These are phyloP conservation scores for Drosophila simulans DNA, from an alignment of 1,140 invertebrate genomes.

Conservation along the genomic window DNA sequence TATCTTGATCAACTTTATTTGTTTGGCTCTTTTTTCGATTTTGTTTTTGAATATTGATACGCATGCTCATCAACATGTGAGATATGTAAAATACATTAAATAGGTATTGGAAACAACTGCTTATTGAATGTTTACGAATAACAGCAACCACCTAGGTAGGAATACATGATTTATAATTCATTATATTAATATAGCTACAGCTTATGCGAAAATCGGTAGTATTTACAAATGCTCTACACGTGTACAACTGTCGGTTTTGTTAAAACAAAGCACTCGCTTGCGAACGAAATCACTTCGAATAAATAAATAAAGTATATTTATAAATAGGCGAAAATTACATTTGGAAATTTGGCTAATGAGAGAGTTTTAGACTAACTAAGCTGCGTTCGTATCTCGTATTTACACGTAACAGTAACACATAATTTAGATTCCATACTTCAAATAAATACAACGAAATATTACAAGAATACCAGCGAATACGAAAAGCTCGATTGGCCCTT, in stretches of 20 bases:
- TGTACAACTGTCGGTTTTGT: conserved; percentile 20
- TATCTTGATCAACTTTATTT: conserved; percentile 47
- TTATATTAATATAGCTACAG: conserved; percentile 24
- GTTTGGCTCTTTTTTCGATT: conserved; percentile 35
- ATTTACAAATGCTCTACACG: conserved; percentile 51
- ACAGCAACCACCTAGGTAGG: conserved; percentile 59
- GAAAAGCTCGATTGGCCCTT: conserved; percentile 43
- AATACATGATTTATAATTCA: conserved; percentile 46
- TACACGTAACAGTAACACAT: conserved; percentile 31
- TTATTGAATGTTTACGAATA: conserved; percentile 57
- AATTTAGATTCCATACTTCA: conserved; percentile 52
- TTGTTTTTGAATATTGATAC: conserved; percentile 28
- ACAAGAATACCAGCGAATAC: conserved; percentile 62
- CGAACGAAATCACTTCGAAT: conserved; percentile 42
- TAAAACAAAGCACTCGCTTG: conserved; percentile 37
- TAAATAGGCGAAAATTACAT: conserved; percentile 48
- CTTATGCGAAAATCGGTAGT: conserved; percentile 15
- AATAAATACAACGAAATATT: conserved; percentile 68
- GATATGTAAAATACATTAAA: conserved; percentile 47
- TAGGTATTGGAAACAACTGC: conserved; percentile 44
- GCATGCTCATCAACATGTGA: conserved; percentile 47
- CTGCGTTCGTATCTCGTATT: conserved; percentile 40
- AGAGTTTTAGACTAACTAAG: conserved; percentile 60
- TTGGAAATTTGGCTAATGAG: conserved; percentile 80
- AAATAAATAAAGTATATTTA: conserved; percentile 55